phyloP scores from a whole-genome alignment of 2,888 invertebrate genomes.

The Parnassius orleans region DNA sequence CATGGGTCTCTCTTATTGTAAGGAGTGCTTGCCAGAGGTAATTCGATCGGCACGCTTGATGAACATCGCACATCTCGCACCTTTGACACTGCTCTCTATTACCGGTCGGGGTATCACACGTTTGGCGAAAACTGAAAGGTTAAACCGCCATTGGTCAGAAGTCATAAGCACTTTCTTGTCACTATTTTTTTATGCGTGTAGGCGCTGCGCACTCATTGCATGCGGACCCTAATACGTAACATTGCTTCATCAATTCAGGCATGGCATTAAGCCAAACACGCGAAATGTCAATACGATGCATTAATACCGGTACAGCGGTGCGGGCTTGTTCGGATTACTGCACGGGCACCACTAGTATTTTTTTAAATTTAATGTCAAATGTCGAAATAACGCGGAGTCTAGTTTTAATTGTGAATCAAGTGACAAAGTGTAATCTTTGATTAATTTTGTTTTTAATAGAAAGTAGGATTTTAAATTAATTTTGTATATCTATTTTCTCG shows the following conservation, averaged over 20 bases:
- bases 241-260: constrained; percentile 62
- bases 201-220: constrained; percentile 25
- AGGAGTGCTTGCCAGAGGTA: no score
- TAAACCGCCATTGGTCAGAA: no score
- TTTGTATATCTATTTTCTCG: neutral
- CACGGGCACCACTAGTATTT: constrained; percentile 20
- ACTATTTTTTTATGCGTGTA: neutral
- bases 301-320: constrained; percentile 57
- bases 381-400: neutral
- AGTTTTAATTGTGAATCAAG: constrained; percentile 7
- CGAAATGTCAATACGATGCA: constrained; percentile 78
- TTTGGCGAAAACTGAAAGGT: no score
- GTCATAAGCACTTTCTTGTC: no score
- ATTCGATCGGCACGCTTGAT: no score
- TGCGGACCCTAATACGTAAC: constrained; percentile 44
- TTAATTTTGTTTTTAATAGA: neutral
- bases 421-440: no score
- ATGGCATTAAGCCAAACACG: constrained; percentile 64
- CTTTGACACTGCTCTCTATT: no score
- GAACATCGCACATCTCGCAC: no score
- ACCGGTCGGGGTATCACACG: no score
- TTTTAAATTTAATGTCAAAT: constrained; percentile 10
- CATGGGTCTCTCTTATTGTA: no score
- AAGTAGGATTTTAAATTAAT: neutral
- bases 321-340: constrained; percentile 19